Conservation (phyloP, 2,888 invertebrate species). For the Melinaea menophilus region DNA sequence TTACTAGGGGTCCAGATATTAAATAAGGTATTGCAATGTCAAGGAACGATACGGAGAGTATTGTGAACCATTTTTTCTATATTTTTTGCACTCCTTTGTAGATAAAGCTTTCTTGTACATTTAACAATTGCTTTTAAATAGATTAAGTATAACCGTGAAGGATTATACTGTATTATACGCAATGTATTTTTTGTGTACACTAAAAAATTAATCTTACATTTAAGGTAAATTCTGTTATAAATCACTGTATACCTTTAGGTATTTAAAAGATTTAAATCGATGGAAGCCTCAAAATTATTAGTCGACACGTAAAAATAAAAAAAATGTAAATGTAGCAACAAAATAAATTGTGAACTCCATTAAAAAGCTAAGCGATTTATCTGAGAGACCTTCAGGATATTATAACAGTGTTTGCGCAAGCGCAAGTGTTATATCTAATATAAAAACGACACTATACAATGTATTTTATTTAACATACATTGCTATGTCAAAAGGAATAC, state of each 20-base stretch:
- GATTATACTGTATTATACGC: too few species aligned
- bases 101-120: slow-evolving; percentile 7
- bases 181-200: too few species aligned
- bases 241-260: not conserved
- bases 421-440: slow-evolving; percentile 52
- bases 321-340: slow-evolving; percentile 54
- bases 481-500: slow-evolving; percentile 4
- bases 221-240: too few species aligned
- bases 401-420: slow-evolving; percentile 67
- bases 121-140: slow-evolving; percentile 16
- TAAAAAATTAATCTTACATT: too few species aligned
- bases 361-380: slow-evolving; percentile 62
- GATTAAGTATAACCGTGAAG: slow-evolving; percentile 3
- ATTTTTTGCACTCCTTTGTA: slow-evolving; percentile 10
- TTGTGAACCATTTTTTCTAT: slow-evolving; percentile 11
- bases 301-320: slow-evolving; percentile 44
- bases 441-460: slow-evolving; percentile 8
- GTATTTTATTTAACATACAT: slow-evolving; percentile 23
- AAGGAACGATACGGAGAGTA: slow-evolving; percentile 3
- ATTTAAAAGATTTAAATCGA: slow-evolving; percentile 22
- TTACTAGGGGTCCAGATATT: too few species aligned
- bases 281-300: slow-evolving; percentile 35
- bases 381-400: slow-evolving; percentile 44
- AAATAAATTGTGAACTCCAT: slow-evolving; percentile 71
- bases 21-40: slow-evolving; percentile 7